These are phyloP conservation scores for Leptura quadrifasciata DNA, from an alignment of 2,888 invertebrate genomes.

Conservation along the genomic window DNA sequence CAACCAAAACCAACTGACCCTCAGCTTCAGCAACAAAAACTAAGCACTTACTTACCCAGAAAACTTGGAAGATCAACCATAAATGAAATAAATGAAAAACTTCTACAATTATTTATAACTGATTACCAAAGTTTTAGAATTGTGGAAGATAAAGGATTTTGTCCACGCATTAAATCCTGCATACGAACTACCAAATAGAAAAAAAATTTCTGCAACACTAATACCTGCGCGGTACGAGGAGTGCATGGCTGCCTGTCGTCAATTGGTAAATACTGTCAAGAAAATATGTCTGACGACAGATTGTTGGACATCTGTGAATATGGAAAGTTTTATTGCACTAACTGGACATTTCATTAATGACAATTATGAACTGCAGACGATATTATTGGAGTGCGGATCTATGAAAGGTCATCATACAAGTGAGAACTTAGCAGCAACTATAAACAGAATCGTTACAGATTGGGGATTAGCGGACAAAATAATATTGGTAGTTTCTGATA, in stretches of 20 bases:
- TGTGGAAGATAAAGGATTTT: slow-evolving; percentile 39
- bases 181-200: slow-evolving; percentile 41
- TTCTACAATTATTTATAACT: too few relatives aligned
- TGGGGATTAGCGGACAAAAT: slow-evolving; percentile 60
- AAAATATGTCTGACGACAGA: slow-evolving; percentile 62
- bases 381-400: slow-evolving; percentile 51
- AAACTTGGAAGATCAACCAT: too few relatives aligned
- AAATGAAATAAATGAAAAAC: too few relatives aligned
- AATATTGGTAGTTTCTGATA: slow-evolving; percentile 58
- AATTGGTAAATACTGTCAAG: slow-evolving; percentile 38
- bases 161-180: slow-evolving; percentile 40
- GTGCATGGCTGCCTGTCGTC: slow-evolving; percentile 30
- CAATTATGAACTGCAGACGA: slow-evolving; percentile 55
- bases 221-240: slow-evolving; percentile 43
- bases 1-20: too few relatives aligned
- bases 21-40: too few relatives aligned
- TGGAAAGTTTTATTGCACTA: slow-evolving; percentile 59
- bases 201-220: slow-evolving; percentile 35
- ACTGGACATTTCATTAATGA: slow-evolving; percentile 59
- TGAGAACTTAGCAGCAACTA: slow-evolving; percentile 55
- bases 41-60: too few relatives aligned
- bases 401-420: slow-evolving; percentile 55
- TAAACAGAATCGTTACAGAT: slow-evolving; percentile 53
- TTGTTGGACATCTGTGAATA: slow-evolving; percentile 62
- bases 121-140: background rate